These are phyloP conservation scores for Bombus ignitus DNA, from an alignment of 1,140 invertebrate genomes.

Conservation along the genomic window DNA sequence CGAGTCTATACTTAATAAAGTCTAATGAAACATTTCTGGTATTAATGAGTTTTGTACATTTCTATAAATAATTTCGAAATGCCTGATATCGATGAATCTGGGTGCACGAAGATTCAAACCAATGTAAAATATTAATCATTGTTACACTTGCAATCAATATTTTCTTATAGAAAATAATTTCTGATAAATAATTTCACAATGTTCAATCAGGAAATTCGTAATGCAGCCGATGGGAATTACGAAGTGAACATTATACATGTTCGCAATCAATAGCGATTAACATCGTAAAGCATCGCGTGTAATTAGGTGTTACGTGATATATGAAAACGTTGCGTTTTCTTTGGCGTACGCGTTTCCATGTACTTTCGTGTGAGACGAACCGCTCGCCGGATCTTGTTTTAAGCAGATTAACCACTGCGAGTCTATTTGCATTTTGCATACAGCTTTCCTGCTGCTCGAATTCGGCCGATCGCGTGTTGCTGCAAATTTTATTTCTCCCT, in stretches of 20 bases:
- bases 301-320: slow-evolving; percentile 6
- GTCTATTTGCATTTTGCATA: slow-evolving; percentile 14
- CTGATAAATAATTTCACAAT: not conserved
- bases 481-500: slow-evolving; percentile 41
- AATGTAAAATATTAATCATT: too few relatives aligned
- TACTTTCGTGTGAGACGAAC: not conserved
- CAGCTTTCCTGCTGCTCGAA: not conserved
- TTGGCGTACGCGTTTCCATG: not conserved
- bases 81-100: too few relatives aligned
- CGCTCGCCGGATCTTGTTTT: not conserved
- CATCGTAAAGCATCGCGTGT: not conserved
- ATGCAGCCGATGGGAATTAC: not conserved
- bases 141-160: too few relatives aligned
- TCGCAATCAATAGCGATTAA: not conserved
- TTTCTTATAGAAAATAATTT: not conserved
- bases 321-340: not conserved
- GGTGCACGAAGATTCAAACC: too few relatives aligned
- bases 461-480: not conserved
- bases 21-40: too few relatives aligned
- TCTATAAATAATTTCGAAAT: too few relatives aligned
- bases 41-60: too few relatives aligned
- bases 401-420: slow-evolving; percentile 5
- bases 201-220: not conserved
- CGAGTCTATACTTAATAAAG: too few relatives aligned
- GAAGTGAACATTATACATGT: not conserved